These are phyloP conservation scores for Tetraneura akinire DNA, from an alignment of 1,140 invertebrate genomes.

Conservation along the genomic window DNA sequence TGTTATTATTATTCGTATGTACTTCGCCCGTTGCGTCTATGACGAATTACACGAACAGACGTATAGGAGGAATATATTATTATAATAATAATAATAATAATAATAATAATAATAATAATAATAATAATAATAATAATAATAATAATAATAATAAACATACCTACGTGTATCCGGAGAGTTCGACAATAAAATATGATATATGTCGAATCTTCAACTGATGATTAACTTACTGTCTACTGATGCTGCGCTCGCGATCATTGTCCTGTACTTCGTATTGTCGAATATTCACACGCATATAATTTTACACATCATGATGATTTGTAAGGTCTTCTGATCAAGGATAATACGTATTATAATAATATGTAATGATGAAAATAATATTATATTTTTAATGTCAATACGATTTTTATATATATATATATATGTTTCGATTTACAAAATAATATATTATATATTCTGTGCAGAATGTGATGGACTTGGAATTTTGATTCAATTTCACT, in stretches of 20 bases:
- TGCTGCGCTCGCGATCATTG: not conserved
- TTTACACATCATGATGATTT: not conserved
- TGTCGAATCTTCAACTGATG: not conserved
- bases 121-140: no score
- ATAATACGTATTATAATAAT: not conserved
- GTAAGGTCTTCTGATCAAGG: not conserved
- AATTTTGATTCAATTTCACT: conserved; percentile 4
- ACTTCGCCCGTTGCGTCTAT: not conserved
- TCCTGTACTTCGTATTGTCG: not conserved
- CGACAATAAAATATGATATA: not conserved
- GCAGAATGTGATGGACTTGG: not conserved
- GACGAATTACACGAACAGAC: not conserved
- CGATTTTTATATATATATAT: no score
- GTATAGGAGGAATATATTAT: no score
- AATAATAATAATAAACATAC: no score
- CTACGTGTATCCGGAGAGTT: not conserved
- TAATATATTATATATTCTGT: not conserved
- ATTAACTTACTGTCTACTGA: not conserved
- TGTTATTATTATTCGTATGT: no score
- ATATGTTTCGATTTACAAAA: no score
- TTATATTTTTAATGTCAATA: no score
- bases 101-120: not conserved
- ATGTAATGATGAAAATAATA: no score
- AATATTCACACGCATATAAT: not conserved
- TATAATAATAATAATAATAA: not conserved